These are phyloP conservation scores for Drosophila parvula DNA, from an alignment of 1,140 invertebrate species.

Conservation along the genomic window DNA sequence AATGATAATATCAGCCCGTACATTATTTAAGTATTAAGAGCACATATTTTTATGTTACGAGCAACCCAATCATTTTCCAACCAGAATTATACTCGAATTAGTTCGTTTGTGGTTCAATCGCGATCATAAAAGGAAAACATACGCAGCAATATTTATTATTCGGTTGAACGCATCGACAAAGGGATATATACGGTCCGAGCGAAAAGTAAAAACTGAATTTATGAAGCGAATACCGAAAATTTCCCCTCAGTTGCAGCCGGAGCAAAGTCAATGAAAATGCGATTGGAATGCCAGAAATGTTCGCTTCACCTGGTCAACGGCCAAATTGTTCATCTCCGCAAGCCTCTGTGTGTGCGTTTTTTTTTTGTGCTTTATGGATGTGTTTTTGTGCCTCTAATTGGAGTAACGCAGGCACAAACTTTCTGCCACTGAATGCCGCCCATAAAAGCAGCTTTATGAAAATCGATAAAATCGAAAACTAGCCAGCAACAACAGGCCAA, in stretches of 20 bases:
- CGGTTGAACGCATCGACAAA: conserved; percentile 31
- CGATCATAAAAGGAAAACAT: conserved; percentile 22
- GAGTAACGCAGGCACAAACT: conserved; percentile 54
- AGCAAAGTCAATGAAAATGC: conserved; percentile 38
- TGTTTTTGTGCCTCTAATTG: conserved; percentile 63
- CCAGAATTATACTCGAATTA: neutral
- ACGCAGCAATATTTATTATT: conserved; percentile 27
- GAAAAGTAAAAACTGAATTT: conserved; percentile 42
- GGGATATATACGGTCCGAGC: conserved; percentile 12
- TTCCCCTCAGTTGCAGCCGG: conserved; percentile 5
- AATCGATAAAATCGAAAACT: conserved; percentile 82
- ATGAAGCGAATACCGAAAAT: conserved; percentile 36
- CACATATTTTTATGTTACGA: neutral
- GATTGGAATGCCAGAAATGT: conserved; percentile 53
- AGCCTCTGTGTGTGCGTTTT: conserved; percentile 2
- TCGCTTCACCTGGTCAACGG: conserved; percentile 38
- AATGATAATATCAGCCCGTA: neutral
- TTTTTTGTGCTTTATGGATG: conserved; percentile 1
- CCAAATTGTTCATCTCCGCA: conserved; percentile 40
- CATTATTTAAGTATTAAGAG: neutral
- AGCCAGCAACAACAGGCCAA: conserved; percentile 53
- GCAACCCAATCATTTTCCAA: neutral
- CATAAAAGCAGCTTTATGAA: conserved; percentile 72
- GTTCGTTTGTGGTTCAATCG: conserved; percentile 6
- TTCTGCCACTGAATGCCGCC: conserved; percentile 51